phyloP scores from a whole-genome alignment of 2,888 invertebrate species.

The Rhopalosiphum nymphaeae region DNA sequence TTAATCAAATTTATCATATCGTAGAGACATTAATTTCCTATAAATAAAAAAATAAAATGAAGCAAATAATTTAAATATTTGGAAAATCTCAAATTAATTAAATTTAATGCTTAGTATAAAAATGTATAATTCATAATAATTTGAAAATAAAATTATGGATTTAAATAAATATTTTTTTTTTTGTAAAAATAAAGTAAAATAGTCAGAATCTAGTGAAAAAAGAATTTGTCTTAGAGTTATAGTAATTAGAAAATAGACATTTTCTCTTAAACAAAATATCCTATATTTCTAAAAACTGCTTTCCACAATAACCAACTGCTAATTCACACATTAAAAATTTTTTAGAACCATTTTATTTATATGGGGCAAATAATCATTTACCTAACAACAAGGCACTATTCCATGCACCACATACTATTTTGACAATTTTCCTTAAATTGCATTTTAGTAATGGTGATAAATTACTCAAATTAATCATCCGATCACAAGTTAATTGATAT shows the following conservation, averaged over 20 bases:
- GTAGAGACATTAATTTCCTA: neutral
- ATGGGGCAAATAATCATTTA: neutral
- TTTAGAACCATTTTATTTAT: neutral
- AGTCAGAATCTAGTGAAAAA: neutral
- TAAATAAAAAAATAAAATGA: neutral
- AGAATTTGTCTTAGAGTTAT: neutral
- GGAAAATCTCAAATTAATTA: neutral
- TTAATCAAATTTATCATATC: neutral
- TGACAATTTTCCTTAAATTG: conserved; percentile 46
- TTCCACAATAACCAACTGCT: neutral
- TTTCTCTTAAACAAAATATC: neutral
- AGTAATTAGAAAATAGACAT: neutral
- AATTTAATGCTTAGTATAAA: neutral
- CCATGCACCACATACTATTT: conserved; percentile 56
- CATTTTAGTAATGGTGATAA: conserved; percentile 50
- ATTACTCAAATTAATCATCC: conserved; percentile 61
- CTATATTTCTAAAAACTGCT: neutral
- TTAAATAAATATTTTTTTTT: neutral
- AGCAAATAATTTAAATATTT: neutral
- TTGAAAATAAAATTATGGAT: neutral
- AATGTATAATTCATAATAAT: neutral
- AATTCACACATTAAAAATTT: conserved; percentile 1
- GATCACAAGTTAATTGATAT: conserved; percentile 58
- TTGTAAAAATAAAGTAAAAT: neutral
- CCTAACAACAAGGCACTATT: conserved; percentile 54